Evolutionary conservation across 2,888 invertebrate genomes (phyloP).

Genomic region (Scaeva pyrastri): DNA sequence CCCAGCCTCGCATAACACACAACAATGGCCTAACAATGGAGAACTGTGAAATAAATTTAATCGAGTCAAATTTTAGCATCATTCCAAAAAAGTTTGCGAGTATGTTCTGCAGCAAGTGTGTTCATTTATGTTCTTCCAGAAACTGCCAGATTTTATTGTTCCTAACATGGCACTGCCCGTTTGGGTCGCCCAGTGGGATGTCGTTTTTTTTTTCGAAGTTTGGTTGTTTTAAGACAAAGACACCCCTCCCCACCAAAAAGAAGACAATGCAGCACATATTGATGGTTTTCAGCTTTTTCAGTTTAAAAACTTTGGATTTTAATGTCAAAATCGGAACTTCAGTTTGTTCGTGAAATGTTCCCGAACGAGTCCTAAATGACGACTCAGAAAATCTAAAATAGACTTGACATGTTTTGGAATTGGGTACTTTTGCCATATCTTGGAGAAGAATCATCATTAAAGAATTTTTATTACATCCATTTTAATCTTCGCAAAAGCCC

Average conservation of each 20-base stretch:
- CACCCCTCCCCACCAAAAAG: no score
- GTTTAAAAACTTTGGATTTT: slow-evolving; percentile 4
- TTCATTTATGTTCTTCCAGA: slow-evolving; percentile 54
- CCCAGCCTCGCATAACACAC: neutral
- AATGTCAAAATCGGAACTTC: neutral
- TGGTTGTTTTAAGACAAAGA: slow-evolving; percentile 27
- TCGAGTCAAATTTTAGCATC: slow-evolving; percentile 73
- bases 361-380: no score
- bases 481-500: no score
- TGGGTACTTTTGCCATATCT: no score
- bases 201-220: slow-evolving; percentile 15
- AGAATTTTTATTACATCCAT: no score
- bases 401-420: no score
- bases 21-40: slow-evolving; percentile 57
- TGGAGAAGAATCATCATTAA: no score
- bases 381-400: no score
- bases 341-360: no score
- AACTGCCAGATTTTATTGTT: slow-evolving; percentile 41
- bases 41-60: slow-evolving; percentile 69
- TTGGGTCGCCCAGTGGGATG: slow-evolving; percentile 24
- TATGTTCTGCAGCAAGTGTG: slow-evolving; percentile 28
- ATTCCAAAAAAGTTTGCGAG: slow-evolving; percentile 45
- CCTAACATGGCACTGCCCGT: neutral
- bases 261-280: slow-evolving; percentile 30
- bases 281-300: slow-evolving; percentile 27